These are phyloP conservation scores for Hyalella azteca DNA, from an alignment of 2,888 invertebrate species.

Conservation along the genomic window DNA sequence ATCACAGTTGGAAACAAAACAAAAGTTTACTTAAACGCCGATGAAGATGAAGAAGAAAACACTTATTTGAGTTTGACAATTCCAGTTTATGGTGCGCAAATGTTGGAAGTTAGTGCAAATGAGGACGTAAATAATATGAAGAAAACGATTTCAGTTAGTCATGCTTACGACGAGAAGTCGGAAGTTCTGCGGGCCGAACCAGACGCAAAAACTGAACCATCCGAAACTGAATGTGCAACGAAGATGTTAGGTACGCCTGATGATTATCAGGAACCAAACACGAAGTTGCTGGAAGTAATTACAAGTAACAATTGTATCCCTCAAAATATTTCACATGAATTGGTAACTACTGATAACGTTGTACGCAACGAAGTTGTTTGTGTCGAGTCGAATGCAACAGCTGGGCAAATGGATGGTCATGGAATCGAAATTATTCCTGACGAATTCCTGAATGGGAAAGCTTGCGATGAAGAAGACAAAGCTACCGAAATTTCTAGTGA, in stretches of 20 bases:
- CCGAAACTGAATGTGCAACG: neutral
- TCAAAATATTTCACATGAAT: too few species aligned
- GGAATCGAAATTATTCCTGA: too few species aligned
- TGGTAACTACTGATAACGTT: neutral
- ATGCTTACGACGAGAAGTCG: neutral
- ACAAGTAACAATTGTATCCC: too few species aligned
- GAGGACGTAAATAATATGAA: neutral
- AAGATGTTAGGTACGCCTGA: neutral
- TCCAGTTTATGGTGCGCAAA: neutral
- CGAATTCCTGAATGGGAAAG: too few species aligned
- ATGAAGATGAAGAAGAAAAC: neutral
- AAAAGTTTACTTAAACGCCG: conserved; percentile 6
- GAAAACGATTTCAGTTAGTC: too few species aligned
- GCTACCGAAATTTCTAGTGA: neutral
- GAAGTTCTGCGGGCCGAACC: neutral
- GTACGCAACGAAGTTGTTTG: neutral
- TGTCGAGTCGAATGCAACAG: neutral
- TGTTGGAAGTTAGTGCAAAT: neutral
- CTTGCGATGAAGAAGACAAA: neutral
- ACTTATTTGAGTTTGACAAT: conserved; percentile 1
- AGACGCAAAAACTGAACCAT: conserved; percentile 1
- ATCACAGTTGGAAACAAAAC: conserved; percentile 14
- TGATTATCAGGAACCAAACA: too few species aligned
- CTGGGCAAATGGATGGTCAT: neutral
- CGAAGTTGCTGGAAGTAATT: too few species aligned